Evolutionary conservation across 2,888 invertebrate genomes (phyloP).

Genomic region (Trileptium ribeirensis): DNA sequence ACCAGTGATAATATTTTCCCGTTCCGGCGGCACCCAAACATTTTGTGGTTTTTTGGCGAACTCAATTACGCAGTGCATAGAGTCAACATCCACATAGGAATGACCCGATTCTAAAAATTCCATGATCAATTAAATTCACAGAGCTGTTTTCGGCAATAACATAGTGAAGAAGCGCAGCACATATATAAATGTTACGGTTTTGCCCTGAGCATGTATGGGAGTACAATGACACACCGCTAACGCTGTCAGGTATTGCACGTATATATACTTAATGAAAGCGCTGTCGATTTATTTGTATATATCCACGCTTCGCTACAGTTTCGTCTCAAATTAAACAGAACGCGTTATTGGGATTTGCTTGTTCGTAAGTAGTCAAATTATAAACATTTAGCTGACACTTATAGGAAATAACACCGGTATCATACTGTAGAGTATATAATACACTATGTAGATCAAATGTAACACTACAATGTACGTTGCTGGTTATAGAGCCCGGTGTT

Average conservation of each 20-base stretch:
- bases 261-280: not conserved
- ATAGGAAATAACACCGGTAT: conserved; percentile 10
- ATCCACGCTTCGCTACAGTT: not conserved
- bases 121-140: not conserved
- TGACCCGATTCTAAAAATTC: conserved; percentile 20
- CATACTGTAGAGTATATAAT: not conserved
- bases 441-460: conserved; percentile 17
- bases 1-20: not conserved
- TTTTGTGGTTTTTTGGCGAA: not conserved
- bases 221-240: not conserved
- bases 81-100: conserved; percentile 16
- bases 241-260: not conserved
- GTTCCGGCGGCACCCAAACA: not conserved
- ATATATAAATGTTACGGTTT: too few relatives aligned
- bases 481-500: not conserved
- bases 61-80: conserved; percentile 15
- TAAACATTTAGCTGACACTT: conserved; percentile 10
- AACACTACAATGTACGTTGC: not conserved
- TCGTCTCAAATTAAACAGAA: conserved; percentile 10
- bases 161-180: not conserved
- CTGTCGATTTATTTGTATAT: conserved; percentile 7
- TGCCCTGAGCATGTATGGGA: conserved; percentile 7
- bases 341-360: not conserved
- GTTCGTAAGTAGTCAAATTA: conserved; percentile 6
- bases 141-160: not conserved